Evolutionary conservation across 1,140 invertebrate genomes (phyloP).

Genomic region (Contarinia nasturtii): DNA sequence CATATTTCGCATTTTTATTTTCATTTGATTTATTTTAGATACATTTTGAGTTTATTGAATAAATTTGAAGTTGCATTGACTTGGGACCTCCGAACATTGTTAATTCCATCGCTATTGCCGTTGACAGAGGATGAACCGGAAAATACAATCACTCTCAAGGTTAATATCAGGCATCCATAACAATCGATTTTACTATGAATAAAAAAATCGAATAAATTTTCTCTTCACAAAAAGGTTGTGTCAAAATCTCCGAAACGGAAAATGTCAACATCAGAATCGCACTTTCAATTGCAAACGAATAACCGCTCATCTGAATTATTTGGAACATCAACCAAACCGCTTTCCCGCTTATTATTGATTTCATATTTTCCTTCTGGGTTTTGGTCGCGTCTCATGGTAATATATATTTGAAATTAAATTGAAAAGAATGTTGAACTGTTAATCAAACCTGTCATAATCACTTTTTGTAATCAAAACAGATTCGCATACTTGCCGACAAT

Average conservation of each 20-base stretch:
- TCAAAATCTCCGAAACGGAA: neutral
- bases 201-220: constrained; percentile 8
- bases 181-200: neutral
- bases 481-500: constrained; percentile 78
- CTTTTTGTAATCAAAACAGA: too few relatives aligned
- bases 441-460: too few relatives aligned
- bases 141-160: neutral
- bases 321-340: constrained; percentile 27
- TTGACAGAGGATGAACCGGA: constrained; percentile 41
- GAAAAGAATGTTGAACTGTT: too few relatives aligned
- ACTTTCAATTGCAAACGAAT: neutral
- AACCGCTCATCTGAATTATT: constrained; percentile 7
- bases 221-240: neutral
- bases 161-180: neutral
- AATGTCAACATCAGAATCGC: neutral
- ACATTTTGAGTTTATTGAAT: constrained; percentile 76
- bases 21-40: constrained; percentile 21
- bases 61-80: constrained; percentile 96
- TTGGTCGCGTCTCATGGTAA: constrained; percentile 87
- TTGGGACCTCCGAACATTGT: constrained; percentile 80
- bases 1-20: neutral
- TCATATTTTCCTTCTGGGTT: constrained; percentile 97
- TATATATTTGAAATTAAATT: too few relatives aligned
- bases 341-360: constrained; percentile 61
- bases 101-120: constrained; percentile 85